A percentile compares a stretch with the other conserved stretches of the same genome.
phyloP scores from a whole-genome alignment of 2,888 invertebrate species.

The Leptopilina drosophilae region DNA sequence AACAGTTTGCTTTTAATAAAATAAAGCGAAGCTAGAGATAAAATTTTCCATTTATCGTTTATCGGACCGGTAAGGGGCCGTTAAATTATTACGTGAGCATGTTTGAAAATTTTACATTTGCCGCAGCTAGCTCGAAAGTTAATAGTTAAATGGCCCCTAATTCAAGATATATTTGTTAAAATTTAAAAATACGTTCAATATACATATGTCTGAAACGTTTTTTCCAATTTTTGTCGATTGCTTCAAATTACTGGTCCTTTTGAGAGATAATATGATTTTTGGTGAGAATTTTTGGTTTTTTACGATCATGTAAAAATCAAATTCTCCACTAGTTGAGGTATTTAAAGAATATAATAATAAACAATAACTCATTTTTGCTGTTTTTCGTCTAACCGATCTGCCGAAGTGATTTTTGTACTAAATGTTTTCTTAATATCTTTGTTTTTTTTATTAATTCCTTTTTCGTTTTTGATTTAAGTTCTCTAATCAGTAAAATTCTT shows the following conservation, averaged over 20 bases:
- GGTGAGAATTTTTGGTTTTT: neutral
- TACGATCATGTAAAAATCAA: neutral
- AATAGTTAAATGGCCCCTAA: too few species aligned
- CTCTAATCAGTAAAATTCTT: neutral
- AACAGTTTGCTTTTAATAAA: neutral
- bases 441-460: constrained; percentile 23
- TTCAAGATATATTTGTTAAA: neutral
- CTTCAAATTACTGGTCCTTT: neutral
- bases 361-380: constrained; percentile 27
- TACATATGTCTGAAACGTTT: neutral
- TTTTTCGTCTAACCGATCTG: constrained; percentile 37
- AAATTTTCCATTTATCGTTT: too few species aligned
- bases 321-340: neutral
- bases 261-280: neutral
- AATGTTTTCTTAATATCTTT: constrained; percentile 27
- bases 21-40: too few species aligned
- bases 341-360: neutral
- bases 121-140: too few species aligned
- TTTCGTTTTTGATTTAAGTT: constrained; percentile 29
- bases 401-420: constrained; percentile 10
- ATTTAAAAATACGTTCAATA: neutral
- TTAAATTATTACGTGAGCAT: too few species aligned
- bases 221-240: neutral
- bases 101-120: too few species aligned
- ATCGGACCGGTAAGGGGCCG: too few species aligned